A percentile compares a stretch with the other conserved stretches of the same genome.
Evolutionary conservation across 2,113 vertebrate species (phyloP).

Genomic region (Antennarius striatus): DNA sequence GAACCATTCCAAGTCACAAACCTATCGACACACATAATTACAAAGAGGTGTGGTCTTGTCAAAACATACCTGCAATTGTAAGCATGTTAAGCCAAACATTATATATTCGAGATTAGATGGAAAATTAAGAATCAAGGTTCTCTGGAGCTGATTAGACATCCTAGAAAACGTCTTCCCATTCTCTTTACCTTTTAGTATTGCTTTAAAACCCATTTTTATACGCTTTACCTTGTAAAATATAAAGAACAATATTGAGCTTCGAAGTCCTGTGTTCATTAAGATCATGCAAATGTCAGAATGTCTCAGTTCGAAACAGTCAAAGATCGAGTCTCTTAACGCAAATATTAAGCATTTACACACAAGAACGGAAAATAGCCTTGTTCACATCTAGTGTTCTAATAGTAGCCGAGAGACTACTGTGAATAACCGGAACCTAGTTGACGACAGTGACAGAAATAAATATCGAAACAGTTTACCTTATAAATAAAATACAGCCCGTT

Average conservation of each 20-base stretch:
- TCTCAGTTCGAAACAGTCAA: not conserved
- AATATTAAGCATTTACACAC: not conserved
- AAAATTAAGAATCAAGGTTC: too few relatives aligned
- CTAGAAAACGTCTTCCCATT: too few relatives aligned
- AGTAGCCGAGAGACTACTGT: not conserved
- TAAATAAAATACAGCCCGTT: not conserved
- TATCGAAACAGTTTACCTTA: not conserved
- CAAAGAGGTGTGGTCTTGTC: slow-evolving; percentile 20
- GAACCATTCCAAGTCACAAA: too few relatives aligned
- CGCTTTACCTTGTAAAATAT: too few relatives aligned
- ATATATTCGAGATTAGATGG: not conserved
- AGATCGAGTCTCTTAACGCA: not conserved
- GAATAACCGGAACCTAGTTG: not conserved
- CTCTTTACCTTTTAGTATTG: too few relatives aligned
- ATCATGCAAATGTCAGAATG: not conserved
- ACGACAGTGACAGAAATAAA: too few relatives aligned
- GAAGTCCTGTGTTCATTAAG: not conserved
- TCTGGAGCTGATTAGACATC: too few relatives aligned
- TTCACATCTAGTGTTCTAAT: slow-evolving; percentile 10
- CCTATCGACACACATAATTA: not conserved
- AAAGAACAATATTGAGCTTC: too few relatives aligned
- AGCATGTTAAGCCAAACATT: not conserved
- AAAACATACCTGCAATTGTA: not conserved
- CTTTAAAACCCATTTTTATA: too few relatives aligned
- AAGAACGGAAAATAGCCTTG: not conserved